Percentiles rank a stretch among this genome's conserved stretches.
Conservation (phyloP, 2,888 invertebrate species). For the Apodemia hepburni region DNA sequence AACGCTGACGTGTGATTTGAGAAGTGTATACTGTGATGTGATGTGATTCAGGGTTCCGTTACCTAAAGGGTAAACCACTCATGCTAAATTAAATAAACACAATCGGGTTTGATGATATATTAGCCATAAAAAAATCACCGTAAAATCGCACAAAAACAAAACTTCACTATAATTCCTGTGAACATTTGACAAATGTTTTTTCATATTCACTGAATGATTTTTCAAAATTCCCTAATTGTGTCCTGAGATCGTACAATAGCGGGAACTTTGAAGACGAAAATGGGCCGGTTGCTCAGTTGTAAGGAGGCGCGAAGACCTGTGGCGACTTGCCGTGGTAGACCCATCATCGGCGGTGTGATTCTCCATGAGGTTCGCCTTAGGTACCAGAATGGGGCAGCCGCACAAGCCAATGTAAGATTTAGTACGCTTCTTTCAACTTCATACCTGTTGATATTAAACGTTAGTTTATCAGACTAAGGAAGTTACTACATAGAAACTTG, state of each 20-base stretch:
- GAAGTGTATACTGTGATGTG: no score
- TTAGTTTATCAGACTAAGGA: not conserved
- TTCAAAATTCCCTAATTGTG: constrained; percentile 17
- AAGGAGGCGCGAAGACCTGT: constrained; percentile 48
- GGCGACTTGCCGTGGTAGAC: constrained; percentile 48
- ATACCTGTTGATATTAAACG: not conserved
- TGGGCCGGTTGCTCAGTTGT: constrained; percentile 49
- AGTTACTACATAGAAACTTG: no score
- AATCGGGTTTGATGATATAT: constrained; percentile 3
- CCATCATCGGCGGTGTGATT: constrained; percentile 45
- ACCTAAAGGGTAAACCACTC: no score
- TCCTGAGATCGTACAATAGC: constrained; percentile 16
- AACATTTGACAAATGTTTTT: constrained; percentile 13
- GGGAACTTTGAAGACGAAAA: constrained; percentile 45
- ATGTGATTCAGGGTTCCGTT: no score
- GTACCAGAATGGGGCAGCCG: constrained; percentile 62
- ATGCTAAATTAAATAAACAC: not conserved
- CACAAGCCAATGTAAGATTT: constrained; percentile 50
- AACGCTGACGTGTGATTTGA: no score
- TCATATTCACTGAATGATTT: constrained; percentile 1
- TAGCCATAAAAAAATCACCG: not conserved
- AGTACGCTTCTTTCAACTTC: constrained; percentile 43
- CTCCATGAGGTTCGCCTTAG: constrained; percentile 66
- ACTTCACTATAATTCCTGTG: not conserved
- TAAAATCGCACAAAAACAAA: not conserved